A percentile compares a stretch with the other conserved stretches of the same genome.
Evolutionary conservation across 2,888 invertebrate genomes (phyloP).

Genomic region (Dilophus febrilis): DNA sequence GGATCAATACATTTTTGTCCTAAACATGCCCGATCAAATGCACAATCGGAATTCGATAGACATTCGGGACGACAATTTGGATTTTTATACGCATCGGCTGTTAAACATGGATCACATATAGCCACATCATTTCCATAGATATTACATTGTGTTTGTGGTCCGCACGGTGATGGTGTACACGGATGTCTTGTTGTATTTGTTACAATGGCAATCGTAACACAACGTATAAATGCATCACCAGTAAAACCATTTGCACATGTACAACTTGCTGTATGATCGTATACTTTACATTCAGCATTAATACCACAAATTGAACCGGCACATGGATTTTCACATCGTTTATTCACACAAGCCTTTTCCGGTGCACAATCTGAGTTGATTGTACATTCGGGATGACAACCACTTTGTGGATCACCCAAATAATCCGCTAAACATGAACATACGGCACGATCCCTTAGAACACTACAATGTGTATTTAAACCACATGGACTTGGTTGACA

Average conservation of each 20-base stretch:
- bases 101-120: constrained; percentile 60
- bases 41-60: constrained; percentile 61
- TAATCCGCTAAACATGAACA: constrained; percentile 64
- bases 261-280: constrained; percentile 71
- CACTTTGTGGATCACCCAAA: constrained; percentile 59
- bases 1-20: constrained; percentile 59
- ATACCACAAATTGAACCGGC: constrained; percentile 57
- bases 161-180: constrained; percentile 64
- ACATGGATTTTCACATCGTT: constrained; percentile 60
- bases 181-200: constrained; percentile 48
- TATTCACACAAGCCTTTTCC: constrained; percentile 56
- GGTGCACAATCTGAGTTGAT: constrained; percentile 65
- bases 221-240: constrained; percentile 66
- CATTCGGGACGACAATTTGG: constrained; percentile 71
- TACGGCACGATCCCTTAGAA: constrained; percentile 48
- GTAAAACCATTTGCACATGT: constrained; percentile 57
- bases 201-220: constrained; percentile 37
- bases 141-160: constrained; percentile 46
- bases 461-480: constrained; percentile 58
- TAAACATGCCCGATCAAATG: constrained; percentile 58
- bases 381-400: constrained; percentile 64
- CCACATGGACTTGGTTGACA: constrained; percentile 65
- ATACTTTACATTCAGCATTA: constrained; percentile 60
- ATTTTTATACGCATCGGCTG: constrained; percentile 46
- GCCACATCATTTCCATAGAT: constrained; percentile 58